A percentile compares a stretch with the other conserved stretches of the same genome.
Evolutionary conservation across 2,888 invertebrate species (phyloP).

Genomic region (Sesamia inferens): DNA sequence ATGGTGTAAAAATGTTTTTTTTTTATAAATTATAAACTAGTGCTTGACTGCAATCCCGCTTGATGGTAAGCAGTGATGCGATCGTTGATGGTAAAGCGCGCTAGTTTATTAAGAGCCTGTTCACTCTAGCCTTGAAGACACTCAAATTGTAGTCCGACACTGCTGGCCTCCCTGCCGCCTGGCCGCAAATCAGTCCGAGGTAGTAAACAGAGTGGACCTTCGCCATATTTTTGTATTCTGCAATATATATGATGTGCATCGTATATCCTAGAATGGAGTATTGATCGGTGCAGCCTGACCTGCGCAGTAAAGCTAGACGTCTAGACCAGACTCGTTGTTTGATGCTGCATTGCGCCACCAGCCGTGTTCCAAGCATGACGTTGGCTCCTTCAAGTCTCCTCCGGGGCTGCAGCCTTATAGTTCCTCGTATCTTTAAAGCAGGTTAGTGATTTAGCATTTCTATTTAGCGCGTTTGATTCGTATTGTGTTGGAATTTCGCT

Average conservation of each 20-base stretch:
- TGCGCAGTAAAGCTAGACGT: slow-evolving; percentile 8
- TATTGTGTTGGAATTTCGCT: too few relatives aligned
- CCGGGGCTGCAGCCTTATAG: neutral
- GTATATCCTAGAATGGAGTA: neutral
- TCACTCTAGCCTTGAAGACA: too few relatives aligned
- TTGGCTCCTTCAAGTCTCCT: neutral
- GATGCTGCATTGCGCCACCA: neutral
- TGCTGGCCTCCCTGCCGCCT: too few relatives aligned
- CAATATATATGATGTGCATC: neutral
- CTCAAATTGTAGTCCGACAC: too few relatives aligned
- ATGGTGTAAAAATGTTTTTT: too few relatives aligned
- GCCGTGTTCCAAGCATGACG: neutral
- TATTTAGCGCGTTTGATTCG: too few relatives aligned
- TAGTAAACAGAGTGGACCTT: neutral
- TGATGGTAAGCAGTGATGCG: too few relatives aligned
- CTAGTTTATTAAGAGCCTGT: too few relatives aligned
- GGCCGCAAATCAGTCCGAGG: neutral
- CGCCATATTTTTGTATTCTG: neutral
- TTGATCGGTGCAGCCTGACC: slow-evolving; percentile 7
- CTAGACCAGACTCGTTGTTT: slow-evolving; percentile 22
- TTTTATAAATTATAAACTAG: too few relatives aligned
- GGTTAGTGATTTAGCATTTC: slow-evolving; percentile 1
- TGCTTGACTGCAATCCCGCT: too few relatives aligned
- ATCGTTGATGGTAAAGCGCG: too few relatives aligned
- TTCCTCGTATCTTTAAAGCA: neutral